Conservation (phyloP, 37 sponge, comb jelly and placozoan species). For the Bolinopsis microptera region DNA sequence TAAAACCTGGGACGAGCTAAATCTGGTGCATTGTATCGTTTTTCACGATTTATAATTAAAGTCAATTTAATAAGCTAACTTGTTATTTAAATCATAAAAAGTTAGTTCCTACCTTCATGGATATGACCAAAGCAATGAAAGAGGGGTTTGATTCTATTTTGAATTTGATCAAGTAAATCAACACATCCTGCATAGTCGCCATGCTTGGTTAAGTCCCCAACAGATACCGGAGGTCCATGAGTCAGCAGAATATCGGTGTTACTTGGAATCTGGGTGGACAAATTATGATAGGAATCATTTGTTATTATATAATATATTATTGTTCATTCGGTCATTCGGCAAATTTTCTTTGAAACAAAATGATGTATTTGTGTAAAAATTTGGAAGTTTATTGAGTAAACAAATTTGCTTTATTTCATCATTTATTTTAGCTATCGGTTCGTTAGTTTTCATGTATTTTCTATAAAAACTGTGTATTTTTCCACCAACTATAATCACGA, state of each 20-base stretch:
- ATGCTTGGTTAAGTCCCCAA: constrained; percentile 65
- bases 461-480: too few species aligned
- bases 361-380: too few species aligned
- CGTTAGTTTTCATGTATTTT: too few species aligned
- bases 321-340: too few species aligned
- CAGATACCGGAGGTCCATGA: constrained; percentile 75
- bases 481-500: too few species aligned
- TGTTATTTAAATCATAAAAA: neutral
- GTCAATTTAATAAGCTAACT: neutral
- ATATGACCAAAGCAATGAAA: constrained; percentile 78
- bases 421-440: too few species aligned
- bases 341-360: too few species aligned
- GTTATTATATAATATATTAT: too few species aligned
- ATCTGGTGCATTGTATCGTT: too few species aligned
- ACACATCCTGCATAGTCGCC: constrained; percentile 73
- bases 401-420: too few species aligned
- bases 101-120: constrained; percentile 71
- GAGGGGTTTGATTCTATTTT: constrained; percentile 72
- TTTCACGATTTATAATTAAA: too few species aligned
- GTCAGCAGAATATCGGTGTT: constrained; percentile 74
- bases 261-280: constrained; percentile 65
- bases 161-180: constrained; percentile 68
- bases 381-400: too few species aligned
- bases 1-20: neutral
- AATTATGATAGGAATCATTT: neutral